A percentile compares a stretch with the other conserved stretches of the same genome.
phyloP scores from a whole-genome alignment of 2,888 invertebrate genomes.

The Mimumesa dahlbomi region DNA sequence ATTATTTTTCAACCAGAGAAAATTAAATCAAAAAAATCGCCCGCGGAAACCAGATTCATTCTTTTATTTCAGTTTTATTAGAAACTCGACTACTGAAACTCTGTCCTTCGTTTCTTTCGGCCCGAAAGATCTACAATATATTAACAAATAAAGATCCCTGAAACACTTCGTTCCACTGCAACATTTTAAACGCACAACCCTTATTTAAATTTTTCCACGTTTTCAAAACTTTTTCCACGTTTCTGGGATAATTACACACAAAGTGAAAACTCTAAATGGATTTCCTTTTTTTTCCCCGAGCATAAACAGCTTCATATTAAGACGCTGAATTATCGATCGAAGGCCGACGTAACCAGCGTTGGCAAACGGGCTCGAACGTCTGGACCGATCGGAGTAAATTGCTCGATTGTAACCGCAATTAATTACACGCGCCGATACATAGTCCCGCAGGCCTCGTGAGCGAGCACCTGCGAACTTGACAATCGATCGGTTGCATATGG shows the following conservation, averaged over 20 bases:
- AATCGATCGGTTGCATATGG: slow-evolving; percentile 50
- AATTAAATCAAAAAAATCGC: too few species aligned
- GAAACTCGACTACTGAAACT: too few species aligned
- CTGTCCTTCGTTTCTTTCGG: too few species aligned
- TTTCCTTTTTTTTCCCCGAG: neutral
- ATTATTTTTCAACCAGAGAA: too few species aligned
- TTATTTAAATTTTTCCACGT: too few species aligned
- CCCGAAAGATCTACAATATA: too few species aligned
- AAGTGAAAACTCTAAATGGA: neutral
- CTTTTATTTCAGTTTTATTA: too few species aligned
- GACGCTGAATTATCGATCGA: slow-evolving; percentile 12
- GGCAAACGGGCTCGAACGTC: slow-evolving; percentile 9
- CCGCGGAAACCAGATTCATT: too few species aligned
- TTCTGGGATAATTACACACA: too few species aligned
- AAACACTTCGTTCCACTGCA: too few species aligned
- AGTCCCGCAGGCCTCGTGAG: slow-evolving; percentile 27
- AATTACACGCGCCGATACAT: slow-evolving; percentile 45
- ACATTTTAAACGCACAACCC: too few species aligned
- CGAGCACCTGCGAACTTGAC: slow-evolving; percentile 51
- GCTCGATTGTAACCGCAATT: slow-evolving; percentile 58
- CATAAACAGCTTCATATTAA: slow-evolving; percentile 20
- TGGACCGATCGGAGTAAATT: slow-evolving; percentile 48
- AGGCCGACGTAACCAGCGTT: slow-evolving; percentile 21
- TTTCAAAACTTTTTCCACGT: neutral
- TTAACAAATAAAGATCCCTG: too few species aligned